Evolutionary conservation across 2,797 vertebrate species (phyloP).

Genomic region (Chiroxiphia lanceolata): DNA sequence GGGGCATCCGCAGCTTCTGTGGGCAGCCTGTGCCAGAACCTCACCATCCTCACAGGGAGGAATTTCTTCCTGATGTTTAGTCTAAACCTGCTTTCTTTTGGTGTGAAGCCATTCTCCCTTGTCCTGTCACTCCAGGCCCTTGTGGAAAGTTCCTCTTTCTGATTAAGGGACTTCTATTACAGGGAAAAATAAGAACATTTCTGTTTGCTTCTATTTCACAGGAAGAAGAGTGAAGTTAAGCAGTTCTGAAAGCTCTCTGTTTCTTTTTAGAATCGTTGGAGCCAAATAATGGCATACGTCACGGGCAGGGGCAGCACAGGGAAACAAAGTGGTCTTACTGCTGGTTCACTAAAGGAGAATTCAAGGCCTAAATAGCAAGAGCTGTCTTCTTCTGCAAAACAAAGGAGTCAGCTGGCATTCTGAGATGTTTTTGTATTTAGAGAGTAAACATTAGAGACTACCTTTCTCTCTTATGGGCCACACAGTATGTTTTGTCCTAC

Average conservation of each 20-base stretch:
- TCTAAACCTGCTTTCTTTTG: background rate
- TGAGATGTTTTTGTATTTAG: background rate
- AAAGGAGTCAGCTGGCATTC: background rate
- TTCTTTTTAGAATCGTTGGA: background rate
- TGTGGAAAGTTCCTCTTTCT: background rate
- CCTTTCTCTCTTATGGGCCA: accelerated
- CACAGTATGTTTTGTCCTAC: accelerated
- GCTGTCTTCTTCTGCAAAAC: background rate
- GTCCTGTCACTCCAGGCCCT: background rate
- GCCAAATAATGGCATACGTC: accelerated
- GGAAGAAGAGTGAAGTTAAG: background rate
- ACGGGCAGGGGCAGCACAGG: background rate
- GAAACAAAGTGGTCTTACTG: background rate
- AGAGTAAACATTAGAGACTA: background rate
- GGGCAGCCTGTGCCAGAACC: background rate
- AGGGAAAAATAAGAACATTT: background rate
- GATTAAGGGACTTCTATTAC: background rate
- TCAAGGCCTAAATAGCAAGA: background rate
- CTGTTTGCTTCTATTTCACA: background rate
- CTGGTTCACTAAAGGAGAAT: background rate
- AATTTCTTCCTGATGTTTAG: background rate
- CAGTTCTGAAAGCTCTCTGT: background rate
- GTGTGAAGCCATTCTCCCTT: background rate
- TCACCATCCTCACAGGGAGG: background rate
- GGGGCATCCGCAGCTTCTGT: background rate